Evolutionary conservation across 2,113 vertebrate species (phyloP).

Genomic region (Lanius ludovicianus): DNA sequence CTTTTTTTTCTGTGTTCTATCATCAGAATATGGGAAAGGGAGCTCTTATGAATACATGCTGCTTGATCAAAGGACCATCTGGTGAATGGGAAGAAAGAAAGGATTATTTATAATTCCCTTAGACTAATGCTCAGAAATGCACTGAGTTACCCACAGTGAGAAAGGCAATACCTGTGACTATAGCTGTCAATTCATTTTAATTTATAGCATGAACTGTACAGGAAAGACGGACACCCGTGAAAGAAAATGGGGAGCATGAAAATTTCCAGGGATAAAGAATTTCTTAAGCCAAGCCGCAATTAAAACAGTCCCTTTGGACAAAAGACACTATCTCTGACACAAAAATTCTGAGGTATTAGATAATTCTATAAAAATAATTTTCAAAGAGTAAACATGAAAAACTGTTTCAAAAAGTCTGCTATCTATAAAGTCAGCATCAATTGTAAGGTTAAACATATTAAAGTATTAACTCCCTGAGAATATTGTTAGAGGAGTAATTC

Average conservation of each 20-base stretch:
- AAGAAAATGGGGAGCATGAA: not conserved
- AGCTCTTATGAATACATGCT: not conserved
- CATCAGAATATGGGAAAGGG: not conserved
- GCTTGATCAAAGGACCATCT: constrained; percentile 21
- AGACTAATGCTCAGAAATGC: constrained; percentile 9
- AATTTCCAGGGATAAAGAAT: not conserved
- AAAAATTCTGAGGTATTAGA: not conserved
- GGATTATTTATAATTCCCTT: constrained; percentile 27
- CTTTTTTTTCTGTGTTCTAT: not conserved
- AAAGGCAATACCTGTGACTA: not conserved
- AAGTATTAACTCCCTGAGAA: not conserved
- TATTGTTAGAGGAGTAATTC: not conserved
- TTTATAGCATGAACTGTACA: not conserved
- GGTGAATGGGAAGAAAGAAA: not conserved
- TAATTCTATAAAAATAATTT: not conserved
- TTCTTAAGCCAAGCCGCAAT: not conserved
- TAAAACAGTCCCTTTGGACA: not conserved
- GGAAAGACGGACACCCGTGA: not conserved
- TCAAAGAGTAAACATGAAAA: not conserved
- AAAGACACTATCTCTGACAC: not conserved
- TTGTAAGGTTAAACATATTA: not conserved
- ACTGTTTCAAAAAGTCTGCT: not conserved
- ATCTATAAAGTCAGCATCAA: not conserved
- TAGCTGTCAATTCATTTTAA: not conserved
- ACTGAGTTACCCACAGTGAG: not conserved